These are phyloP conservation scores for Chroicocephalus ridibundus DNA, from an alignment of 2,113 vertebrate species.

Conservation along the genomic window DNA sequence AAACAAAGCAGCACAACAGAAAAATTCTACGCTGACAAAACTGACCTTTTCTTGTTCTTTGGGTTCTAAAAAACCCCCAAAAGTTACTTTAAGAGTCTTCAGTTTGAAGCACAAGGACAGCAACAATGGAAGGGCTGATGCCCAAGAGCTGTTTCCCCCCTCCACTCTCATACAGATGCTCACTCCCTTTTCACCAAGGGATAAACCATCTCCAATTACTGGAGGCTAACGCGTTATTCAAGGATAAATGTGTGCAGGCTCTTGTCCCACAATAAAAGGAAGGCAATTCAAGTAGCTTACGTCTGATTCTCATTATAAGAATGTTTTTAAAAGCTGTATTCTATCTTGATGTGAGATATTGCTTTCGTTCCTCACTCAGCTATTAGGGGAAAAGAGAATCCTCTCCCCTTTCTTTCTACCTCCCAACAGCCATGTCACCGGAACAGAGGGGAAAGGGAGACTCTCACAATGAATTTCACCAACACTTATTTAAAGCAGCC, in stretches of 20 bases:
- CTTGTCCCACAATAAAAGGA: conserved; percentile 10
- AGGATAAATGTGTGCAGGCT: conserved; percentile 37
- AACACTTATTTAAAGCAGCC: neutral
- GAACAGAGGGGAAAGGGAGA: neutral
- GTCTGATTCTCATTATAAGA: conserved; percentile 36
- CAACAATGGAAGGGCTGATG: conserved; percentile 42
- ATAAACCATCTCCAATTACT: conserved; percentile 64
- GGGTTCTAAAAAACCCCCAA: neutral
- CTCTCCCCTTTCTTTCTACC: neutral
- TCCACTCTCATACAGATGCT: neutral
- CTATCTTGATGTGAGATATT: neutral
- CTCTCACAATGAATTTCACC: neutral
- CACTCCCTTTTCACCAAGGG: conserved; percentile 38
- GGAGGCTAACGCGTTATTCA: conserved; percentile 38
- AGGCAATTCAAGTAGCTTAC: conserved; percentile 48
- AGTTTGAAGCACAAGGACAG: neutral
- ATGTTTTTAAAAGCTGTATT: conserved; percentile 2
- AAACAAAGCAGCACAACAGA: accelerated
- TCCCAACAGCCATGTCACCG: neutral
- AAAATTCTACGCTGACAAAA: neutral
- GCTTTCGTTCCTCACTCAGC: neutral
- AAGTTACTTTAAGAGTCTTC: conserved; percentile 7
- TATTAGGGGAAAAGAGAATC: neutral
- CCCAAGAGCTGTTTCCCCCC: neutral
- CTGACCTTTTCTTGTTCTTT: neutral